Evolutionary conservation across 2,113 vertebrate species (phyloP).

Genomic region (human (Homo sapiens)): DNA sequence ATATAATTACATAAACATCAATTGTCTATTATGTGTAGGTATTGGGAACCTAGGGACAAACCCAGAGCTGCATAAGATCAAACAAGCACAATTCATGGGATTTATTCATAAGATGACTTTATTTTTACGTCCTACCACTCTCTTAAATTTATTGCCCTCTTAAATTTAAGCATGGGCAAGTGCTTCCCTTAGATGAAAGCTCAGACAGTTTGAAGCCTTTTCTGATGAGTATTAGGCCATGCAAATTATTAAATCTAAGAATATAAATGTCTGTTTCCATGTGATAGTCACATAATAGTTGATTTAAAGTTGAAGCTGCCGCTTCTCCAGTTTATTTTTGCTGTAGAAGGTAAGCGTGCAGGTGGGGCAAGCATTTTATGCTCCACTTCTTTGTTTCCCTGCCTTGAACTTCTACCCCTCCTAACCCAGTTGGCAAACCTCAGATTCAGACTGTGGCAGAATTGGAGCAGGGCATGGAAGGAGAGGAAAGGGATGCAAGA

Average conservation of each 20-base stretch:
- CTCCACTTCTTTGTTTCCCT: background rate
- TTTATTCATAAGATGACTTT: background rate
- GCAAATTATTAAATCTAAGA: background rate
- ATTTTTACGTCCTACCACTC: background rate
- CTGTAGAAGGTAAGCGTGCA: background rate
- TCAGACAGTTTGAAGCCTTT: background rate
- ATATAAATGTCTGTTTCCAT: background rate
- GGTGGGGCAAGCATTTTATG: too few species aligned
- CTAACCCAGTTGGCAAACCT: background rate
- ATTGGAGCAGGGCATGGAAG: background rate
- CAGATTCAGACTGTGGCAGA: background rate
- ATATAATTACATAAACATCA: background rate
- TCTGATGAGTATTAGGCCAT: background rate
- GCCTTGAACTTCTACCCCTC: background rate
- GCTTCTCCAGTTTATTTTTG: background rate
- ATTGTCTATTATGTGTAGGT: background rate
- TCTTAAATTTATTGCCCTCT: background rate
- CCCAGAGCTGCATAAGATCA: background rate
- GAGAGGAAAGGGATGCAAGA: background rate
- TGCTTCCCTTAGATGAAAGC: background rate
- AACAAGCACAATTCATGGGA: background rate
- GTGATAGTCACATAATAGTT: background rate
- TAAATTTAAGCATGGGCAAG: background rate
- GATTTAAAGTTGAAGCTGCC: background rate
- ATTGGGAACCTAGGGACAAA: background rate